Base-by-base conservation (phyloP, 2,797 vertebrate genomes). In the Hemibagrus guttatus region DNA sequence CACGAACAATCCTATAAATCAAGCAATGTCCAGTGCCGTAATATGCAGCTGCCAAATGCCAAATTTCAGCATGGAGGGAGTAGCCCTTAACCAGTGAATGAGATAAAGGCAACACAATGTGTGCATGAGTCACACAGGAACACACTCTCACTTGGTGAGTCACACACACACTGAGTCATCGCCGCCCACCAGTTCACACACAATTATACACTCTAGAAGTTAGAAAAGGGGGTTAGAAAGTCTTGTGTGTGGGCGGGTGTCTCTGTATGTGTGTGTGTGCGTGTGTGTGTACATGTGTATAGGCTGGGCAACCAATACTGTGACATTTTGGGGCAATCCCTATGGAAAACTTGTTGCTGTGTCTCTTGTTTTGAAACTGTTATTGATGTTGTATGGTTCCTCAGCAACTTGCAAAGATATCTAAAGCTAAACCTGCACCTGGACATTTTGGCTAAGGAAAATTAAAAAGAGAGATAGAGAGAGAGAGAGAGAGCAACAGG, bases 21-120 rank as follows among this genome's bases (percentile, higher is more conserved):
- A 83, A 72, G 39, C 16, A 21, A 83, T 28, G 84, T 85, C 80
- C 72, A 88, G 13, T 21, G 61, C 35, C 75, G 46, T 88, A 84
- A 87, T 72, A 74, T 23, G 39, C 61, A 49, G 31, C 39, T 85
- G 85, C 83, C 85, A 80, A 80, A 88, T 75, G 74, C 85, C 85
- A 26, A 87, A 85, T 84, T 90, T 71, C 87, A 90, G 86, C 89
- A 90, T 58, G 52, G 72, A 83, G 83, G 89, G 90, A 63, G 69
- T 79, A 74, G 71, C 83, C 91, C 85, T 88, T 81, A 71, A 91
- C 91, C 91, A 91, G 91, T 87, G 1, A 86, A 92, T 92, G 93
- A 95, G 95, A 95, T 95, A 94, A 94, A 92, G 93, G 91, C 89
- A 94, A 95, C 95, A 95, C 94, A 95, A 95, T 96, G 88, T 91